Conservation (phyloP, 2,113 vertebrate species). For the Pluvialis apricaria region DNA sequence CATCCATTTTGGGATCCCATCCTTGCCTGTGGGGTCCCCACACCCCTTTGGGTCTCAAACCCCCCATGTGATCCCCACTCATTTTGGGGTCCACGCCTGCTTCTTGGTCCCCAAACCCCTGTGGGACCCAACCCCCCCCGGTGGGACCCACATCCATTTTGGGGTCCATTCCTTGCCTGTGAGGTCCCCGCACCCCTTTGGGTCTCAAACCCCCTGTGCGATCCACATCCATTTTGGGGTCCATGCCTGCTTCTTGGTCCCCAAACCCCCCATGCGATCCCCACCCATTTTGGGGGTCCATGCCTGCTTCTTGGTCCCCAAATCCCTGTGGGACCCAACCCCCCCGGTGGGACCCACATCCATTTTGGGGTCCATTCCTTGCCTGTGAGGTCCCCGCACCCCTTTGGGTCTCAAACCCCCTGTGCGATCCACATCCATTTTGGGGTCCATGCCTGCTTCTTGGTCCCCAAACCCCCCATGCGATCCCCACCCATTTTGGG, state of each 20-base stretch:
- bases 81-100: not conserved
- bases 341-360: not conserved
- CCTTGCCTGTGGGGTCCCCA: not conserved
- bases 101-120: not conserved
- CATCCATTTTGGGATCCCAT: not conserved
- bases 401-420: not conserved
- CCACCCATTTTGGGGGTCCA: not conserved
- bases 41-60: rapidly evolving
- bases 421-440: not conserved
- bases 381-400: too few relatives aligned
- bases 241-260: not conserved
- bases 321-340: not conserved
- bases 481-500: not conserved
- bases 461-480: not conserved
- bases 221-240: not conserved
- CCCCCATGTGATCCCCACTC: not conserved
- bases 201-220: not conserved
- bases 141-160: not conserved
- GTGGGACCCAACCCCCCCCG: rapidly evolving
- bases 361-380: not conserved
- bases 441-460: too few relatives aligned
- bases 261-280: too few relatives aligned
- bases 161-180: not conserved
- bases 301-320: not conserved
- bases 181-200: too few relatives aligned